These are phyloP conservation scores for Neelides sp. DNA, from an alignment of 1,140 invertebrate genomes.

Conservation along the genomic window DNA sequence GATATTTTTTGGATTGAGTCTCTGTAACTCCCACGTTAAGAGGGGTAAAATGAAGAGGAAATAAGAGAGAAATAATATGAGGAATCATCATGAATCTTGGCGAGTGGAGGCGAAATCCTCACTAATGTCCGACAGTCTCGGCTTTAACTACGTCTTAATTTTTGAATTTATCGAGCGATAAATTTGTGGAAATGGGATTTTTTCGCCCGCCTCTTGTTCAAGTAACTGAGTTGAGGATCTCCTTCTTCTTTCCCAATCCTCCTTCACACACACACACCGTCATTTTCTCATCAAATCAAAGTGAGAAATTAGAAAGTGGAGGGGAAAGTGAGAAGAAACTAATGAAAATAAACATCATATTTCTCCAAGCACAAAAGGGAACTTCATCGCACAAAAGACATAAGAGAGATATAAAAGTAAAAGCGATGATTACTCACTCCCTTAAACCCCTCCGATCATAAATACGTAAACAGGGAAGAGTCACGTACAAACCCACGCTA, in stretches of 20 bases:
- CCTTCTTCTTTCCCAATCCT: too few relatives aligned
- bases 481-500: too few relatives aligned
- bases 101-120: too few relatives aligned
- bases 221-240: not conserved
- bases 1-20: too few relatives aligned
- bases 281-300: slow-evolving; percentile 19
- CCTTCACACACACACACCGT: not conserved
- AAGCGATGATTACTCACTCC: not conserved
- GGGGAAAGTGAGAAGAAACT: too few relatives aligned
- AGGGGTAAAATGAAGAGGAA: too few relatives aligned
- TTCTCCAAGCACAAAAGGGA: not conserved
- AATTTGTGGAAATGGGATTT: slow-evolving; percentile 31
- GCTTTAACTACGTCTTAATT: slow-evolving; percentile 32
- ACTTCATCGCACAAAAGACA: not conserved
- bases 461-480: too few relatives aligned
- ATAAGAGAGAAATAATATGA: too few relatives aligned
- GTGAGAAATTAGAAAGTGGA: slow-evolving; percentile 21
- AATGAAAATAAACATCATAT: not conserved
- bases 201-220: slow-evolving; percentile 10
- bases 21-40: too few relatives aligned
- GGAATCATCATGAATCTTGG: too few relatives aligned
- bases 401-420: not conserved
- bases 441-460: not conserved
- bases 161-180: slow-evolving; percentile 32
- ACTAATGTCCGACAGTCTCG: slow-evolving; percentile 6